Percentiles rank a stretch among this genome's conserved stretches.
phyloP scores from a whole-genome alignment of 2,888 invertebrate genomes.

The Strigamia transsilvanica region DNA sequence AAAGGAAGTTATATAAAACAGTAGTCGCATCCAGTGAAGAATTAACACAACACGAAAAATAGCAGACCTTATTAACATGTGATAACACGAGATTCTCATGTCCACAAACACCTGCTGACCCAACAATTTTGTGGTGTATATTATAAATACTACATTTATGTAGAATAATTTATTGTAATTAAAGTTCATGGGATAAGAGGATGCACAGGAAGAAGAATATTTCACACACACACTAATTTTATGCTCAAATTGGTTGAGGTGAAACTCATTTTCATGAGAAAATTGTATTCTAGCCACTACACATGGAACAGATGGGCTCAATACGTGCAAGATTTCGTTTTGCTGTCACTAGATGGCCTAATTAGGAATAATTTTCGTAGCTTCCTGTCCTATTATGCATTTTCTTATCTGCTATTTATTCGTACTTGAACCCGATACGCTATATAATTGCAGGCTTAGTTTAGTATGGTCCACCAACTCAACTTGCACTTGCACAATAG shows the following conservation, averaged over 20 bases:
- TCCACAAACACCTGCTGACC: background rate
- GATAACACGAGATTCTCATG: too few species aligned
- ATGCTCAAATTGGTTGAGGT: background rate
- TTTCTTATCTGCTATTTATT: constrained; percentile 18
- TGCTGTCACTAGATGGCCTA: constrained; percentile 23
- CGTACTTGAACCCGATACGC: constrained; percentile 38
- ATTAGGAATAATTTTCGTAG: constrained; percentile 36
- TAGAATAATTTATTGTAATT: background rate
- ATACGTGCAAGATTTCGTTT: constrained; percentile 3
- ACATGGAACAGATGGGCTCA: background rate
- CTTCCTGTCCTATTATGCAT: constrained; percentile 23
- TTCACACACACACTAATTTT: background rate
- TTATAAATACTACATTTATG: too few species aligned
- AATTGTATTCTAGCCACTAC: background rate
- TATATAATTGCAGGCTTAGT: constrained; percentile 24
- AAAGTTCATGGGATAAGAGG: background rate
- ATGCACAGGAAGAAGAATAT: background rate
- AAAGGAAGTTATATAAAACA: too few species aligned
- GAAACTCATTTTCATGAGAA: background rate
- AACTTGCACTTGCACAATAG: constrained; percentile 39
- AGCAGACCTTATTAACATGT: too few species aligned
- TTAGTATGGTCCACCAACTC: constrained; percentile 28
- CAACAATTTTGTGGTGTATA: background rate
- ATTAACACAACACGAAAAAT: too few species aligned
- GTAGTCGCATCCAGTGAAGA: too few species aligned